Evolutionary conservation across 2,113 vertebrate species (phyloP).

Genomic region (Paradoxurus hermaphroditus): DNA sequence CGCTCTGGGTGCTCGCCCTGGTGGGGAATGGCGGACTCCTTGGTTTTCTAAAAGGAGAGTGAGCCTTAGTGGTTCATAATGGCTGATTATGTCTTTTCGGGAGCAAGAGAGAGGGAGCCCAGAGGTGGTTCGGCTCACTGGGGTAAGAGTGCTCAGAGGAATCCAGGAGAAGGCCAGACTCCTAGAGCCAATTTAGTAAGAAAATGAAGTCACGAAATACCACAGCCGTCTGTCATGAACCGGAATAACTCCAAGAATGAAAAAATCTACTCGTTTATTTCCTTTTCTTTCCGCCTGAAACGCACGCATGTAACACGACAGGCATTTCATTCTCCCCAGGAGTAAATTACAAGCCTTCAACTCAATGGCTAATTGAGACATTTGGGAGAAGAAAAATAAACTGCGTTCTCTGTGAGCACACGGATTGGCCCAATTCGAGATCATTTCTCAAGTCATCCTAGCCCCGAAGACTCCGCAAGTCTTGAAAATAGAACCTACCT

Average conservation of each 20-base stretch:
- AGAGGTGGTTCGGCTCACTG: accelerated
- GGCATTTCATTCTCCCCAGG: background rate
- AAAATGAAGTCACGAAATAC: background rate
- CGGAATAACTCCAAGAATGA: background rate
- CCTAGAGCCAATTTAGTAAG: background rate
- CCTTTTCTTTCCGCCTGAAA: background rate
- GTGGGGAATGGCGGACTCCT: background rate
- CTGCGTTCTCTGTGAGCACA: accelerated
- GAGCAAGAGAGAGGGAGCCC: background rate
- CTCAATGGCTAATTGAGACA: background rate
- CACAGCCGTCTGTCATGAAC: background rate
- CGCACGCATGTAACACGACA: background rate
- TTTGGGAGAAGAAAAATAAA: background rate
- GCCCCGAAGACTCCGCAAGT: too few relatives aligned
- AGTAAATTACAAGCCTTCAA: accelerated
- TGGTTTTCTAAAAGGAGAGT: background rate
- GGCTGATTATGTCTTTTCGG: background rate
- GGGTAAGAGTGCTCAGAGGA: background rate
- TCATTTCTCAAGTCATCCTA: background rate
- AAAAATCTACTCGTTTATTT: background rate
- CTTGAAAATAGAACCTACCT: conserved; percentile 70
- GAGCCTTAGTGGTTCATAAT: background rate
- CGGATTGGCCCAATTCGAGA: accelerated
- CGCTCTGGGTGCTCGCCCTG: accelerated
- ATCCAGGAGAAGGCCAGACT: background rate